Percentiles rank a stretch among this genome's conserved stretches.
Evolutionary conservation across 1,140 invertebrate genomes (phyloP).

Genomic region (Zaprionus kolodkinae): DNA sequence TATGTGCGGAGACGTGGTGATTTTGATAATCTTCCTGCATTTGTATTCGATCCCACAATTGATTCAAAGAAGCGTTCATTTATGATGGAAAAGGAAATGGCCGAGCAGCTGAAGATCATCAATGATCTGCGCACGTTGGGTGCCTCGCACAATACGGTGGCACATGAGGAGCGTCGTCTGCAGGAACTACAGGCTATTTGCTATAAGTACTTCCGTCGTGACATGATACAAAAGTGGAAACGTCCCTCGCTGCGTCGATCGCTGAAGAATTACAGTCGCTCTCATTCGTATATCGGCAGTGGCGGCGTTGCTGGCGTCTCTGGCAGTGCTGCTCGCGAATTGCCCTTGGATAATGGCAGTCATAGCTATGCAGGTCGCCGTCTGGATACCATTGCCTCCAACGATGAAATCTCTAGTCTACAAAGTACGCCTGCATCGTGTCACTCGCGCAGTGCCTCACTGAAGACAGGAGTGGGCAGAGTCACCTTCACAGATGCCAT

Average conservation of each 20-base stretch:
- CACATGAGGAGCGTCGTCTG: slow-evolving; percentile 94
- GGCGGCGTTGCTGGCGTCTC: slow-evolving; percentile 31
- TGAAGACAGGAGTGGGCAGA: slow-evolving; percentile 85
- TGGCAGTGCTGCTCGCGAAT: slow-evolving; percentile 37
- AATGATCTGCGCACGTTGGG: slow-evolving; percentile 95
- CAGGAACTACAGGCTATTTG: slow-evolving; percentile 96
- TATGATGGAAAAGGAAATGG: slow-evolving; percentile 98
- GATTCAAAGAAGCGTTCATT: slow-evolving; percentile 95
- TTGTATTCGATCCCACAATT: slow-evolving; percentile 93
- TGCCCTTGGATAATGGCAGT: slow-evolving; percentile 63
- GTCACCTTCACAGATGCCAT: slow-evolving; percentile 82
- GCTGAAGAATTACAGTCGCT: slow-evolving; percentile 76
- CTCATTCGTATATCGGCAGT: slow-evolving; percentile 75
- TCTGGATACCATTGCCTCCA: slow-evolving; percentile 79
- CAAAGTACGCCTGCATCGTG: slow-evolving; percentile 89
- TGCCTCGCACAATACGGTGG: slow-evolving; percentile 95
- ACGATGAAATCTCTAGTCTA: slow-evolving; percentile 86
- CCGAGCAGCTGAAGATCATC: slow-evolving; percentile 97
- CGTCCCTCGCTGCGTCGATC: slow-evolving; percentile 74
- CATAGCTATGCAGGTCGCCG: slow-evolving; percentile 64
- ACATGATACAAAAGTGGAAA: slow-evolving; percentile 84
- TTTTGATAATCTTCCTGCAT: slow-evolving; percentile 91
- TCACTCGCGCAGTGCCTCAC: slow-evolving; percentile 90
- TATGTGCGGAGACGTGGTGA: slow-evolving; percentile 82
- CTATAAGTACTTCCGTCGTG: slow-evolving; percentile 93